These are phyloP conservation scores for Glaucidium brasilianum DNA, from an alignment of 2,113 vertebrate species.

Conservation along the genomic window DNA sequence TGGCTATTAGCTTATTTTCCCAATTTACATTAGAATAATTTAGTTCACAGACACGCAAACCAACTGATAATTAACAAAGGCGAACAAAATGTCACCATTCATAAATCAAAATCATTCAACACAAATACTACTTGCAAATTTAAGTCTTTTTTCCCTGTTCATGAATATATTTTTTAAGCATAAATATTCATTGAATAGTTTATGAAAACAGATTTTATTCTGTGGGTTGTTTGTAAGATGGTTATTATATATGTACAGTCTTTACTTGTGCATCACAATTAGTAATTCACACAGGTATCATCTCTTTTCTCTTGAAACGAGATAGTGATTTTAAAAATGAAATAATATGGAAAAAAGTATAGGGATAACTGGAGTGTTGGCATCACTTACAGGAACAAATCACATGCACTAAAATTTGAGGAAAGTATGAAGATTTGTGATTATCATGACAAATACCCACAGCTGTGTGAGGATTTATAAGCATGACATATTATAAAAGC, in stretches of 20 bases:
- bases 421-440: slow-evolving; percentile 1
- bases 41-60: neutral
- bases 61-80: slow-evolving; percentile 11
- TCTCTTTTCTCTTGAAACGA: neutral
- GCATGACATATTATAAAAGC: slow-evolving; percentile 1
- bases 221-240: neutral
- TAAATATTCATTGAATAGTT: slow-evolving; percentile 41
- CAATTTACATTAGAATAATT: neutral
- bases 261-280: neutral
- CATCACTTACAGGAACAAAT: neutral
- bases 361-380: neutral
- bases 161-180: slow-evolving; percentile 28
- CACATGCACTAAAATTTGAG: neutral
- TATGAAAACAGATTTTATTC: neutral
- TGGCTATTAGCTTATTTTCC: neutral
- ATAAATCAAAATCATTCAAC: slow-evolving; percentile 18
- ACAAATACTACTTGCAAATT: slow-evolving; percentile 58
- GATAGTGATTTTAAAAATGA: neutral
- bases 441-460: slow-evolving; percentile 58
- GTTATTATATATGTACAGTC: neutral
- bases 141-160: neutral
- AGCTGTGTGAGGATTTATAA: slow-evolving; percentile 51
- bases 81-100: slow-evolving; percentile 8
- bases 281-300: slow-evolving; percentile 1
- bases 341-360: neutral